Conservation (phyloP, 2,797 vertebrate genomes). For the Trachops cirrhosus region DNA sequence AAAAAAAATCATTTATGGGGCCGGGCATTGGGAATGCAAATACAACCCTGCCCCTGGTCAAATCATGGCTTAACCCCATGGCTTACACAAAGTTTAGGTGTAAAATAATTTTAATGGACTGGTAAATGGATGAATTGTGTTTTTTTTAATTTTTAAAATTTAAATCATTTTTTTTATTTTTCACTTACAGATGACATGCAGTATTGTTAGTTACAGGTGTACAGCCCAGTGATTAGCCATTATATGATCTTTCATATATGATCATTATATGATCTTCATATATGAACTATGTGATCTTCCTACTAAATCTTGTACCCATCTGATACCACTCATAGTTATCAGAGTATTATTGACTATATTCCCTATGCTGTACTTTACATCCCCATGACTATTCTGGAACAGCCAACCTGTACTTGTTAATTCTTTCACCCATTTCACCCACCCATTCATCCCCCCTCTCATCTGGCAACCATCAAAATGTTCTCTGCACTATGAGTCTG, state of each 20-base stretch:
- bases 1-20: neutral
- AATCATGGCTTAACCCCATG: neutral
- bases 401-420: neutral
- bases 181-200: neutral
- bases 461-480: neutral
- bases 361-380: neutral
- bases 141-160: neutral
- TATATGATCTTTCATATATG: too few species aligned
- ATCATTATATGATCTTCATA: too few species aligned
- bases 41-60: neutral
- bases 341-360: neutral
- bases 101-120: neutral
- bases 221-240: neutral
- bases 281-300: neutral
- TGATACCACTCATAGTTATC: neutral
- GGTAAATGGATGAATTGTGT: neutral
- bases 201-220: neutral
- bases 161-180: neutral
- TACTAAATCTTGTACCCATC: neutral
- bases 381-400: neutral
- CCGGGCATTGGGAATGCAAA: neutral
- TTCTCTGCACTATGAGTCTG: neutral
- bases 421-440: neutral
- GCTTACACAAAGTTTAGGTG: neutral
- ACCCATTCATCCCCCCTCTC: neutral